A percentile compares a stretch with the other conserved stretches of the same genome.
phyloP scores from a whole-genome alignment of 2,113 vertebrate species.

The Thinocorus orbignyianus region DNA sequence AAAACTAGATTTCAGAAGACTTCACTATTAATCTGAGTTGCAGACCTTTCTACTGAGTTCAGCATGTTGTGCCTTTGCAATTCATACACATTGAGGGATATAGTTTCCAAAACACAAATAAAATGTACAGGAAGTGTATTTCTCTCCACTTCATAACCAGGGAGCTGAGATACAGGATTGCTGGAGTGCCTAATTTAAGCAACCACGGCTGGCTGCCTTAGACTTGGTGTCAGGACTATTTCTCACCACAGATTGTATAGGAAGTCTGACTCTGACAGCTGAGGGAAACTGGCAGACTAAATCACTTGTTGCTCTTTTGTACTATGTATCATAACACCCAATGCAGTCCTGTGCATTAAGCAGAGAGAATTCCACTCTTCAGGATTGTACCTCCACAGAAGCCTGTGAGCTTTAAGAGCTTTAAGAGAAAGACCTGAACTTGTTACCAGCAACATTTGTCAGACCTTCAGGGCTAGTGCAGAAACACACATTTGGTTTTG shows the following conservation, averaged over 20 bases:
- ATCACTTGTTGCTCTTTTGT: neutral
- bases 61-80: neutral
- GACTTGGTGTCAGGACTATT: neutral
- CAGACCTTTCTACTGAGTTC: neutral
- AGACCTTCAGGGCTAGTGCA: neutral
- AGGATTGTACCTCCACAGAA: neutral
- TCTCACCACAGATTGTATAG: conserved; percentile 13
- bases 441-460: neutral
- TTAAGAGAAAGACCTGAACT: neutral
- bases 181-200: conserved; percentile 3
- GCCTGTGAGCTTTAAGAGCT: neutral
- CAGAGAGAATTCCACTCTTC: neutral
- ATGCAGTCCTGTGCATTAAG: neutral
- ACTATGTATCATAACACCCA: neutral
- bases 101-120: neutral
- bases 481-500: neutral
- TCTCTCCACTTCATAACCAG: neutral
- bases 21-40: neutral
- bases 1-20: neutral
- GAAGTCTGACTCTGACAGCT: conserved; percentile 25
- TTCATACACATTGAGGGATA: neutral
- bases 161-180: neutral
- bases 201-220: neutral
- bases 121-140: neutral
- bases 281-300: neutral